These are phyloP conservation scores for Enoplosus armatus DNA, from an alignment of 2,797 vertebrate genomes.

Conservation along the genomic window DNA sequence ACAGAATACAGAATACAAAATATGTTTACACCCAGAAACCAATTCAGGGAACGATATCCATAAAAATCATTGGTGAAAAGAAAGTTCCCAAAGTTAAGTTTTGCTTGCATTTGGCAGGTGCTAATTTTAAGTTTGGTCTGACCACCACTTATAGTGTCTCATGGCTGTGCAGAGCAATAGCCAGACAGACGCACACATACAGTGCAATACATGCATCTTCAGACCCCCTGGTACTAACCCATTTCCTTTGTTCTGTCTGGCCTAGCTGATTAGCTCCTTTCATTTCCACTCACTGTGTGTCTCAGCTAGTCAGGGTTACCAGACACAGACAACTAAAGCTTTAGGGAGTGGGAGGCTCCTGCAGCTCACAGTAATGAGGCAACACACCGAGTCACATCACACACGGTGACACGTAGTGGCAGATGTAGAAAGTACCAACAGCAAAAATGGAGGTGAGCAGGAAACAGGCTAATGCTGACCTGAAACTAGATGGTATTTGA, in stretches of 20 bases:
- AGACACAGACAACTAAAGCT: slow-evolving; percentile 40
- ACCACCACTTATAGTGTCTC: not conserved
- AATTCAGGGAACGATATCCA: not conserved
- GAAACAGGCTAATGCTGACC: slow-evolving; percentile 25
- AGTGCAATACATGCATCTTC: slow-evolving; percentile 2
- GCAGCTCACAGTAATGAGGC: slow-evolving; percentile 68
- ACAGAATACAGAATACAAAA: not conserved
- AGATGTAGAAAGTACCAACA: slow-evolving; percentile 23
- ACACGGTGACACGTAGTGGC: slow-evolving; percentile 18
- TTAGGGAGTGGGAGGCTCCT: slow-evolving; percentile 46
- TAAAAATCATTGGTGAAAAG: not conserved
- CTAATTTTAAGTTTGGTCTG: not conserved
- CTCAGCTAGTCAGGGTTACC: slow-evolving; percentile 18
- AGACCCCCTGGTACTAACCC: slow-evolving; percentile 20
- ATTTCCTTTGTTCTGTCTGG: slow-evolving; percentile 45
- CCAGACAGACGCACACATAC: not conserved
- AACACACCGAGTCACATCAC: slow-evolving; percentile 51
- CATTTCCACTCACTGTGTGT: slow-evolving; percentile 38
- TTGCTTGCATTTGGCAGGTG: not conserved
- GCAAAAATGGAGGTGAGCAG: slow-evolving; percentile 26
- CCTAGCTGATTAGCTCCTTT: slow-evolving; percentile 55
- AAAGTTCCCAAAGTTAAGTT: not conserved
- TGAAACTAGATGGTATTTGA: slow-evolving; percentile 35
- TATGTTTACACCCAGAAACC: not conserved
- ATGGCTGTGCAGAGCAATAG: not conserved